phyloP scores from a whole-genome alignment of 2,113 vertebrate species.

The Dromas ardeola region DNA sequence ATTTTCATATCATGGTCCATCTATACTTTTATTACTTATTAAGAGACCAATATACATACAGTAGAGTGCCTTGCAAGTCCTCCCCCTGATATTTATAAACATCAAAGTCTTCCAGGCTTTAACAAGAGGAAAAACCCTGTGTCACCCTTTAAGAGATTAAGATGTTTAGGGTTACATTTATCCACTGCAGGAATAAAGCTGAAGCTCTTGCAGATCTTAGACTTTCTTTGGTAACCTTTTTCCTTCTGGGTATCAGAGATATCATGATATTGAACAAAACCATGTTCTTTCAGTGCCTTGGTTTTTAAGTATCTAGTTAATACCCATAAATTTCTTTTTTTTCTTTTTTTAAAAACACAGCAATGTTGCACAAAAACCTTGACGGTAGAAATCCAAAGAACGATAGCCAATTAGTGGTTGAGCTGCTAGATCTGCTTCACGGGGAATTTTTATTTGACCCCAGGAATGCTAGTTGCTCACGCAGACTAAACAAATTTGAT shows the following conservation, averaged over 20 bases:
- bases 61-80: neutral
- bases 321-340: neutral
- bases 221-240: neutral
- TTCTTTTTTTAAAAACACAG: neutral
- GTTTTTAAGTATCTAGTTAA: neutral
- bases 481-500: slow-evolving; percentile 14
- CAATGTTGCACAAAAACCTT: neutral
- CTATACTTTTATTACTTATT: neutral
- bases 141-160: neutral
- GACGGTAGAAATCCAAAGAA: neutral
- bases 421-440: neutral
- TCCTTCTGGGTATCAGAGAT: neutral
- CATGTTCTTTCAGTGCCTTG: neutral
- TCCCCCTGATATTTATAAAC: neutral
- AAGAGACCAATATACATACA: neutral
- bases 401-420: neutral
- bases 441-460: neutral
- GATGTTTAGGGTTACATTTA: neutral
- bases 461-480: neutral
- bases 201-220: neutral
- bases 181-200: neutral
- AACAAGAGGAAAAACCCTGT: neutral
- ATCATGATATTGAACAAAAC: neutral
- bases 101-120: neutral
- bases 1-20: neutral